These are phyloP conservation scores for Malacoraja senta DNA, from an alignment of 2,797 vertebrate species.

Conservation along the genomic window DNA sequence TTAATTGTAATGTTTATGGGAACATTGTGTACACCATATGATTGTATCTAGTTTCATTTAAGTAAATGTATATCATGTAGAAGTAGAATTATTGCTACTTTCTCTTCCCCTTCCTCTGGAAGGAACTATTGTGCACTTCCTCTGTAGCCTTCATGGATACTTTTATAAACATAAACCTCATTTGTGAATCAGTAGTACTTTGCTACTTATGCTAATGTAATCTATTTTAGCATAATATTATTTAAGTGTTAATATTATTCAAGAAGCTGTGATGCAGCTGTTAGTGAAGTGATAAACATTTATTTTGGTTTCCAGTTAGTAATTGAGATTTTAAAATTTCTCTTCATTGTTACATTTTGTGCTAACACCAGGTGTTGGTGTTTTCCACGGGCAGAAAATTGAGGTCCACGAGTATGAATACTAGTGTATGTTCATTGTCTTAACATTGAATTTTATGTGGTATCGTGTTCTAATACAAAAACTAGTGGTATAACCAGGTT, in stretches of 20 bases:
- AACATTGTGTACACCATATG: neutral
- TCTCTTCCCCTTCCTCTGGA: neutral
- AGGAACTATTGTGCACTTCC: neutral
- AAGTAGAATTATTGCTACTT: neutral
- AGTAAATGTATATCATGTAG: neutral
- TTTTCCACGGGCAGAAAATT: too few species aligned
- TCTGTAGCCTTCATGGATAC: neutral
- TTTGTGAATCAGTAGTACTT: neutral
- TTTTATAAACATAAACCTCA: neutral
- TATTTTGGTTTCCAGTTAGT: neutral
- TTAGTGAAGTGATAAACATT: neutral
- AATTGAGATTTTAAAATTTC: neutral
- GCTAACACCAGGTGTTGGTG: neutral
- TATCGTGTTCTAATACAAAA: neutral
- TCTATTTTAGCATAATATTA: neutral
- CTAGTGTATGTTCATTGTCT: neutral
- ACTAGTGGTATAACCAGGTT: neutral
- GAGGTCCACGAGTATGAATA: neutral
- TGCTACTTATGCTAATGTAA: neutral
- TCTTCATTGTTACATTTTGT: neutral
- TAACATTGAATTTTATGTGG: neutral
- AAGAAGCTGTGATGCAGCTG: neutral
- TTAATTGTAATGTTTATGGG: neutral
- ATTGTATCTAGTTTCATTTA: neutral
- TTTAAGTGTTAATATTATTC: neutral